Evolutionary conservation across 1,140 invertebrate genomes (phyloP).

Genomic region (Leptoteleia sp.): DNA sequence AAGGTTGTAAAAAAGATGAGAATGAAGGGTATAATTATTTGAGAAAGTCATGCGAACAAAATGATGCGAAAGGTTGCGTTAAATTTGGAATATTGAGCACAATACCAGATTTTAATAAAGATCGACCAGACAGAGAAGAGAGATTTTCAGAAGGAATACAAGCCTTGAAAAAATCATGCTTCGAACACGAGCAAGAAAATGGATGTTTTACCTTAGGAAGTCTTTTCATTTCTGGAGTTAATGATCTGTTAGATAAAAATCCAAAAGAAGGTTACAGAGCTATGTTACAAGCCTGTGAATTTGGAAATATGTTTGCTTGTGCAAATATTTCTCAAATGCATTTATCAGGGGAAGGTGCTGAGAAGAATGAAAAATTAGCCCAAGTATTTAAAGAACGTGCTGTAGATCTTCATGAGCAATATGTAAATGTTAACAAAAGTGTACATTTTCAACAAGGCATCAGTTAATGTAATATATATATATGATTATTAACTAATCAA

Average conservation of each 20-base stretch:
- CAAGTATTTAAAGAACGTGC: conserved; percentile 87
- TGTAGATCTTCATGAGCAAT: conserved; percentile 85
- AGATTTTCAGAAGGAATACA: conserved; percentile 82
- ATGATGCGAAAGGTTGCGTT: conserved; percentile 86
- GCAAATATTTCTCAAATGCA: conserved; percentile 93
- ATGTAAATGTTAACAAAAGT: conserved; percentile 50
- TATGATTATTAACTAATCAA: too few relatives aligned
- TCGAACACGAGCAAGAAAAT: conserved; percentile 83
- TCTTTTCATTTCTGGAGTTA: conserved; percentile 88
- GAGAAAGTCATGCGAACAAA: conserved; percentile 88
- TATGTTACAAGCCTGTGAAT: conserved; percentile 88
- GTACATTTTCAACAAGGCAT: conserved; percentile 23
- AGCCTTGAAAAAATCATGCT: conserved; percentile 87
- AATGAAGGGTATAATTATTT: conserved; percentile 85
- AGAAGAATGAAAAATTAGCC: conserved; percentile 86
- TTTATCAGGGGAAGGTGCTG: conserved; percentile 86
- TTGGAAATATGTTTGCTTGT: conserved; percentile 91
- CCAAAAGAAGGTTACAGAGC: conserved; percentile 88
- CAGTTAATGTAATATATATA: too few relatives aligned
- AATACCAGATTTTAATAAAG: conserved; percentile 74
- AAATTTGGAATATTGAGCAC: conserved; percentile 87
- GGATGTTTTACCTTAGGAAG: conserved; percentile 91
- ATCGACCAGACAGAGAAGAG: conserved; percentile 74
- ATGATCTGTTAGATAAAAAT: conserved; percentile 85
- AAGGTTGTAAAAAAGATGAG: conserved; percentile 63